Evolutionary conservation across 2,797 vertebrate genomes (phyloP).

Genomic region (Echiichthys vipera): DNA sequence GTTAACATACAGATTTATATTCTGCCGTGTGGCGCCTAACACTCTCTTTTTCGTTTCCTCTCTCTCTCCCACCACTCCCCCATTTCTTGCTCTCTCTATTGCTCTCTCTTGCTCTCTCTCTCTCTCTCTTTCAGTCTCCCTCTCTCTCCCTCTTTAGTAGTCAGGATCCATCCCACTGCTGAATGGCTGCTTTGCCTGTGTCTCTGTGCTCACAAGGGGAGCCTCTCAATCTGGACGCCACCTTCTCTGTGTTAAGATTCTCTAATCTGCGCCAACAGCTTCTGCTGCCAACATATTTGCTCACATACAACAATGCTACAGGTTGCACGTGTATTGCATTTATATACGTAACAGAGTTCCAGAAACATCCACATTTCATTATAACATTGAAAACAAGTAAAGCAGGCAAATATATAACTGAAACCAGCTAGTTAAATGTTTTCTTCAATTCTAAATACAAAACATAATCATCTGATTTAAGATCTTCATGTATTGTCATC

Average conservation of each 20-base stretch:
- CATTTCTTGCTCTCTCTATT: slow-evolving; percentile 62
- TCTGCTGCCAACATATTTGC: slow-evolving; percentile 26
- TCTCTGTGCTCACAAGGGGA: slow-evolving; percentile 76
- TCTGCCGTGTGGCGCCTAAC: slow-evolving; percentile 82
- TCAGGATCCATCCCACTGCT: slow-evolving; percentile 90
- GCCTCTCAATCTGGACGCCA: slow-evolving; percentile 75
- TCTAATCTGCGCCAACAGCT: slow-evolving; percentile 48
- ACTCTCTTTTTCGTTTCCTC: slow-evolving; percentile 74
- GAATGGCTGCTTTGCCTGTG: slow-evolving; percentile 85
- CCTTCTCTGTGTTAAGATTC: slow-evolving; percentile 60
- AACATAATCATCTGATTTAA: not conserved
- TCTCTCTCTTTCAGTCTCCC: slow-evolving; percentile 41
- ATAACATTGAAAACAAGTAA: slow-evolving; percentile 12
- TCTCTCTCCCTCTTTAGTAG: slow-evolving; percentile 87
- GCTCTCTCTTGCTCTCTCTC: slow-evolving; percentile 39
- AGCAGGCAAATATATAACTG: not conserved
- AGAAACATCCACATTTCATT: slow-evolving; percentile 28
- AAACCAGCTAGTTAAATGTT: not conserved
- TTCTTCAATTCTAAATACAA: slow-evolving; percentile 4
- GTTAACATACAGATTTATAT: slow-evolving; percentile 85
- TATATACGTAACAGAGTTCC: slow-evolving; percentile 23
- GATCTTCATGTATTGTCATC: not conserved
- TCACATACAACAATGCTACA: slow-evolving; percentile 59
- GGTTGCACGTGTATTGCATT: slow-evolving; percentile 64
- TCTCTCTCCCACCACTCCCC: slow-evolving; percentile 74